phyloP scores from a whole-genome alignment of 2,113 vertebrate species.

The Gymnobelideus leadbeateri region DNA sequence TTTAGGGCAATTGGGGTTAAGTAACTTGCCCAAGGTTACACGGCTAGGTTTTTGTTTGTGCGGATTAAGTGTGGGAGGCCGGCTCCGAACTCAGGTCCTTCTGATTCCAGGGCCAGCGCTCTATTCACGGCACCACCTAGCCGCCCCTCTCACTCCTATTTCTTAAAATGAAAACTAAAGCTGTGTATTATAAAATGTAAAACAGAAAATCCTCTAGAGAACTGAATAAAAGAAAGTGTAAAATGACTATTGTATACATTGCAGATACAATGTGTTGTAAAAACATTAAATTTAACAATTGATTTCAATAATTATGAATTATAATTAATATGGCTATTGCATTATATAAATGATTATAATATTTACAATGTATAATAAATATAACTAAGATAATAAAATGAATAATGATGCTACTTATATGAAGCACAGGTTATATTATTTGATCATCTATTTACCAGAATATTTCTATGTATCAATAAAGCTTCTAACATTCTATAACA shows the following conservation, averaged over 20 bases:
- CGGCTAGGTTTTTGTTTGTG: no score
- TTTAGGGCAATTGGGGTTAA: no score
- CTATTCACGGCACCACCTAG: no score
- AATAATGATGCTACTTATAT: no score
- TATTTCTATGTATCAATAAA: background rate
- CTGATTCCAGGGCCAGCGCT: no score
- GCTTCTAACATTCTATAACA: background rate
- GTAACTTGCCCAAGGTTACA: no score
- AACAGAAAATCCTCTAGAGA: background rate
- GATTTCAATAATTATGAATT: background rate
- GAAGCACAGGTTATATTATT: background rate
- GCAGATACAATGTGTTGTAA: background rate
- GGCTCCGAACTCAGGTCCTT: no score
- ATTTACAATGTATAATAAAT: no score
- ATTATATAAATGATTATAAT: no score
- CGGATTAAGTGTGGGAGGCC: no score
- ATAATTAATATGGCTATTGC: no score
- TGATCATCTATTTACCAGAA: background rate
- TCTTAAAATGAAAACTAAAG: conserved; percentile 16
- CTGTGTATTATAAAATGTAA: background rate
- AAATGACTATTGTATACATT: background rate
- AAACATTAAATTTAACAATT: background rate
- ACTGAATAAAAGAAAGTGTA: conserved; percentile 8
- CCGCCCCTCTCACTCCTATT: background rate
- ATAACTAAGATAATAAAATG: no score